These are phyloP conservation scores for Zosterops borbonicus DNA, from an alignment of 2,113 vertebrate genomes.

Conservation along the genomic window DNA sequence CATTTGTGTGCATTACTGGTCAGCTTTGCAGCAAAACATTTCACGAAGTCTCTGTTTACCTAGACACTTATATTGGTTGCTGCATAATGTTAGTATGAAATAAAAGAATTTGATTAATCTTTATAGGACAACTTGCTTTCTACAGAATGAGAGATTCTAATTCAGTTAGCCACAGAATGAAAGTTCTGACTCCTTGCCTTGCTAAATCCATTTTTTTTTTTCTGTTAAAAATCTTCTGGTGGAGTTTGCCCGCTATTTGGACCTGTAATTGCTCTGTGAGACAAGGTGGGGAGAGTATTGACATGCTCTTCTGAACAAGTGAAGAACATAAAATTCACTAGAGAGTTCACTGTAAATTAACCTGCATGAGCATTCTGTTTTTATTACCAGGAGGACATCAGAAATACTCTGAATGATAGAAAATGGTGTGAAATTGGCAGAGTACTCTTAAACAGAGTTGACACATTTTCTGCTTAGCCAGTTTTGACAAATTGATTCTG, in stretches of 20 bases:
- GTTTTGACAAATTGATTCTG: conserved; percentile 36
- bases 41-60: conserved; percentile 69
- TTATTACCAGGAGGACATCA: conserved; percentile 10
- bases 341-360: conserved; percentile 22
- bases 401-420: background rate
- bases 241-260: background rate
- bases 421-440: conserved; percentile 16
- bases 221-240: background rate
- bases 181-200: background rate
- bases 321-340: conserved; percentile 18
- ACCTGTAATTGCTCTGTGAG: background rate
- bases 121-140: conserved; percentile 49
- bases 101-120: conserved; percentile 76
- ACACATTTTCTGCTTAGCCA: conserved; percentile 9
- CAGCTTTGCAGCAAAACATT: conserved; percentile 71
- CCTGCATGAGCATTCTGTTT: conserved; percentile 16
- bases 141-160: background rate
- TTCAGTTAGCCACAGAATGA: background rate
- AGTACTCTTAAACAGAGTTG: background rate
- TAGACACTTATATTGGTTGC: conserved; percentile 67
- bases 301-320: background rate
- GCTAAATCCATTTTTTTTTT: background rate
- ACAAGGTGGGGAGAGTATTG: background rate
- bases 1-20: conserved; percentile 63
- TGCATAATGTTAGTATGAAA: conserved; percentile 76